Base-by-base conservation (phyloP, 1,140 invertebrate genomes). In the Saccostrea cuccullata region DNA sequence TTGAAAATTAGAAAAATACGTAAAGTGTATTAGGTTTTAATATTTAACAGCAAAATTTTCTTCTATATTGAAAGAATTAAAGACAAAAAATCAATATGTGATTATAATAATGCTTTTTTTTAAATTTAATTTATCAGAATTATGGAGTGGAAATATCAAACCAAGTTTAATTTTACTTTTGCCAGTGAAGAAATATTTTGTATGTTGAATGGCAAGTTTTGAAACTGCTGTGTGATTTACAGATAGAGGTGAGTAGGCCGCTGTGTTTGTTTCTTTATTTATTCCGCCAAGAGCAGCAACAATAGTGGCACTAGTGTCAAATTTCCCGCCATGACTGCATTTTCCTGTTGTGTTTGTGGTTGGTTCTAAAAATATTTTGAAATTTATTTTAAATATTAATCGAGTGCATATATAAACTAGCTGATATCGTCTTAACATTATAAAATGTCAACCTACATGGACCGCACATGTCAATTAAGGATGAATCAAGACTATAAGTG, bases 311-410 rank as follows among this genome's bases (percentile, higher is more conserved):
- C 67, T 84, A 8, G 55, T 67, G 73, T 91, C 90, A 13, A 40
- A 30, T 83, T 55, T 36, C 17, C 90, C 90, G 17, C 90, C 90
- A 85, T 91, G 90, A 73, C 90, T 91, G 84, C 90, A 91, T 88
- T 91, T 91, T 2, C 90, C 90, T 6, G 77, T 70, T n/a, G 26
- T 55, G 6, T 40, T 9, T 6, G 70, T 87, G 60, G 15, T 64
- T 6, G 84, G 88, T 26, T 84, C 88, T 60, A 9, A 9, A 64
- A 26, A 12, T 47, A 40, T 86, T 5, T 87, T 36, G 2, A 36
- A 36, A 36, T 36, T 36, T 36, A 36, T 36, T 36, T 36, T 36
- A 36, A 36, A 36, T 36, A n/a, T n/a, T n/a, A 36, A 36, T 0
- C 2, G 30, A 36, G 30, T 36, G 30, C 30, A 36, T n/a, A n/a